These are phyloP conservation scores for Triplophysa tibetana DNA, from an alignment of 2,113 vertebrate genomes.

Conservation along the genomic window DNA sequence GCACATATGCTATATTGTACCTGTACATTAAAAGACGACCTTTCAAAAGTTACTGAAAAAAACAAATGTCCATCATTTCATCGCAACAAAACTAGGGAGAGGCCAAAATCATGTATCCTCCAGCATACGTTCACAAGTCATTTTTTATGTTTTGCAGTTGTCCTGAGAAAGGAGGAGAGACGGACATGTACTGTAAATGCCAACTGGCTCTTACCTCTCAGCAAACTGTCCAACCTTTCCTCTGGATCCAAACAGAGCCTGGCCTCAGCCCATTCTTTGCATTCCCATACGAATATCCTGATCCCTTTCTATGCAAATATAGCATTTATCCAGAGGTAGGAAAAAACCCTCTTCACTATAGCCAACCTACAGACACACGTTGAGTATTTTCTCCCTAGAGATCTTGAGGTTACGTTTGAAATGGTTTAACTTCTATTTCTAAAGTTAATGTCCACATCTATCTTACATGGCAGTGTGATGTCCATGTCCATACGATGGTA, in stretches of 20 bases:
- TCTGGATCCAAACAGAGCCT: conserved; percentile 56
- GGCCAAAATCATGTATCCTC: conserved; percentile 34
- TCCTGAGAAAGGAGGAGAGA: conserved; percentile 50
- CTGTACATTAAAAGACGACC: neutral
- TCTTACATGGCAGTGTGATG: conserved; percentile 8
- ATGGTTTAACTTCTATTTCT: conserved; percentile 5
- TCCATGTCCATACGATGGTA: conserved; percentile 2
- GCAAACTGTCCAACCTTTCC: conserved; percentile 58
- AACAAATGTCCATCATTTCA: neutral
- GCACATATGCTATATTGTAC: conserved; percentile 15
- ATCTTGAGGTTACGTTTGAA: conserved; percentile 12
- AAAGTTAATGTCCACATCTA: conserved; percentile 26
- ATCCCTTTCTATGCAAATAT: conserved; percentile 15
- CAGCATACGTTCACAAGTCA: neutral
- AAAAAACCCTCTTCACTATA: neutral
- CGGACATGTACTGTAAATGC: conserved; percentile 51
- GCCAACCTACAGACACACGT: neutral
- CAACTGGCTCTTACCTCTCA: conserved; percentile 64
- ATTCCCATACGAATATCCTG: conserved; percentile 29
- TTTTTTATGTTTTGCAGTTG: conserved; percentile 3
- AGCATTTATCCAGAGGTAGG: conserved; percentile 53
- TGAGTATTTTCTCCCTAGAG: neutral
- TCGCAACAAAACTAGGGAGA: conserved; percentile 22
- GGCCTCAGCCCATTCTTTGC: conserved; percentile 46
- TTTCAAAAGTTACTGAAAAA: conserved; percentile 17